These are phyloP conservation scores for Paracentrotus lividus DNA, from an alignment of 53 echinoderm and acorn worm species.

Conservation along the genomic window DNA sequence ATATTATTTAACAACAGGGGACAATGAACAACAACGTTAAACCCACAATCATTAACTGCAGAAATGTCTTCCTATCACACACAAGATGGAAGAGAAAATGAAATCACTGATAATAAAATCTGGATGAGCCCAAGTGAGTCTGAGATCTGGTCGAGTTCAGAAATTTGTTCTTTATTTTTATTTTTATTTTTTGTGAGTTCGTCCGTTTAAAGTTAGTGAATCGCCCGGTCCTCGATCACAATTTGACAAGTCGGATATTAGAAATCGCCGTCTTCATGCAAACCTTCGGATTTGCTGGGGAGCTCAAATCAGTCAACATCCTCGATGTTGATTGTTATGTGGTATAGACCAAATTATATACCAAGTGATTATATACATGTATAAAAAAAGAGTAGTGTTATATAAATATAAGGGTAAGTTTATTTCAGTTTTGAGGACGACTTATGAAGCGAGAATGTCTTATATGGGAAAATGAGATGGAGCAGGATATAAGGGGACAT, in stretches of 20 bases:
- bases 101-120: not conserved
- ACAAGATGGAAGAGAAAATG: not conserved
- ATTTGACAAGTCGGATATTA: constrained; percentile 48
- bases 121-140: not conserved
- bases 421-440: no score
- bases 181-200: not conserved
- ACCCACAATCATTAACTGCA: not conserved
- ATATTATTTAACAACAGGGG: not conserved
- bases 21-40: not conserved
- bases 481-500: not conserved
- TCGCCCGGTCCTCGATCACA: not conserved
- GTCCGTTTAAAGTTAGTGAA: constrained; percentile 27
- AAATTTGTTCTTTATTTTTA: not conserved
- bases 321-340: constrained; percentile 21
- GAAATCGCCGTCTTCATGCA: constrained; percentile 45
- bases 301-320: not conserved
- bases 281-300: not conserved
- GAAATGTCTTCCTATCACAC: not conserved
- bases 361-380: not conserved
- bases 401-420: no score
- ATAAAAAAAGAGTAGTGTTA: no score
- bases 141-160: not conserved
- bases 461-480: no score
- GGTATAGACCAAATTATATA: not conserved
- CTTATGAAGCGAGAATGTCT: no score